phyloP scores from a whole-genome alignment of 1,140 invertebrate genomes.

The Pomacea maculata region DNA sequence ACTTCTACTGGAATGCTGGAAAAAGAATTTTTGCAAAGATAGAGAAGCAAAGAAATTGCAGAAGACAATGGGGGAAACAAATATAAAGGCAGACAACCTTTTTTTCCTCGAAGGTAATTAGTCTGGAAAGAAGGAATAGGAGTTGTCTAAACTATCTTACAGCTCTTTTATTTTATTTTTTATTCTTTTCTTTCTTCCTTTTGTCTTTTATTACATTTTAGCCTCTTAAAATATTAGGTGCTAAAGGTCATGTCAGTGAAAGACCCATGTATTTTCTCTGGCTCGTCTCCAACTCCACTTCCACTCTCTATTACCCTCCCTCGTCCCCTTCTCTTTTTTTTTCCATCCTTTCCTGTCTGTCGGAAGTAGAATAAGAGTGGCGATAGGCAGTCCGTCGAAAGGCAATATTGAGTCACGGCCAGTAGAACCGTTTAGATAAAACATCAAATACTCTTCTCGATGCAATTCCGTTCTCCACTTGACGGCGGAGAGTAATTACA shows the following conservation, averaged over 20 bases:
- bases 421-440: conserved; percentile 10
- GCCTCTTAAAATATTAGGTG: neutral
- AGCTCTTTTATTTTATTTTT: neutral
- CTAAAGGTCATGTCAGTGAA: too few relatives aligned
- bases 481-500: conserved; percentile 3
- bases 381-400: too few relatives aligned
- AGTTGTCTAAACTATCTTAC: neutral
- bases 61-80: neutral
- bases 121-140: neutral
- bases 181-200: neutral
- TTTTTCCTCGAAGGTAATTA: too few relatives aligned
- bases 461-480: too few relatives aligned
- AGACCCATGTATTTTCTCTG: neutral
- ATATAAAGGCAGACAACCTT: neutral
- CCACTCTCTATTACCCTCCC: neutral
- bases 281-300: neutral
- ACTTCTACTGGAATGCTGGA: too few relatives aligned
- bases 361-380: too few relatives aligned
- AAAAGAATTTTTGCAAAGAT: too few relatives aligned
- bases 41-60: neutral
- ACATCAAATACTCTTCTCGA: conserved; percentile 7
- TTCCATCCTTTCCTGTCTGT: neutral
- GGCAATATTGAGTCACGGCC: neutral
- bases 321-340: neutral
- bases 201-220: neutral